Conservation (phyloP, 2,113 vertebrate species). For the Meleagris gallopavo region DNA sequence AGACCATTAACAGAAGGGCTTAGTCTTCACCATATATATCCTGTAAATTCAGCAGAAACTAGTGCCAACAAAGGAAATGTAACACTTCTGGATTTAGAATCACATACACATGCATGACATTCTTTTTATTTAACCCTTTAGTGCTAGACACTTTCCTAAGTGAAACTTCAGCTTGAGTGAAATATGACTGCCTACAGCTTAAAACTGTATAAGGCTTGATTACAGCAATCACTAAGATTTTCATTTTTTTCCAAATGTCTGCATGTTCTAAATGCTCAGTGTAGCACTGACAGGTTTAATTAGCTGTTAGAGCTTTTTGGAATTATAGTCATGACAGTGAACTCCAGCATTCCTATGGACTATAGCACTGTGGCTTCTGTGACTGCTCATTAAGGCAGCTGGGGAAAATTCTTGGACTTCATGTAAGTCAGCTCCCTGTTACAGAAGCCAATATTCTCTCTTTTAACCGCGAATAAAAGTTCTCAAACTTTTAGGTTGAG, state of each 20-base stretch:
- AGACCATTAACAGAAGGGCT: slow-evolving; percentile 24
- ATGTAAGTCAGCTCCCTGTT: background rate
- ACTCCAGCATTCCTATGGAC: background rate
- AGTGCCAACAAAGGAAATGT: slow-evolving; percentile 69
- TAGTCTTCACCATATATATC: slow-evolving; percentile 65
- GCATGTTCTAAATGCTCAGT: background rate
- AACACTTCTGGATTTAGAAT: slow-evolving; percentile 69
- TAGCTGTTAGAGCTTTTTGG: background rate
- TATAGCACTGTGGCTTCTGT: background rate
- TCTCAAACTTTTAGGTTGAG: background rate
- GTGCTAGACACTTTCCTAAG: background rate
- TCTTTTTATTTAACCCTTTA: slow-evolving; percentile 68
- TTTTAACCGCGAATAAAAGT: background rate
- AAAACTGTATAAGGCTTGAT: background rate
- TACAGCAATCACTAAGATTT: background rate
- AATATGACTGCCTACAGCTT: background rate
- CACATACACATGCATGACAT: slow-evolving; percentile 66
- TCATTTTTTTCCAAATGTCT: background rate
- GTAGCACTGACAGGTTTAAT: background rate
- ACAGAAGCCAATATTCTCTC: background rate
- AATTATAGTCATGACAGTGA: background rate
- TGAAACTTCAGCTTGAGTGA: background rate
- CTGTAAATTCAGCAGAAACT: slow-evolving; percentile 68
- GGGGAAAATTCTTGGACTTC: background rate
- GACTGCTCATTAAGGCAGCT: background rate